Evolutionary conservation across 2,888 invertebrate species (phyloP).

Genomic region (Sussaba pulchella): DNA sequence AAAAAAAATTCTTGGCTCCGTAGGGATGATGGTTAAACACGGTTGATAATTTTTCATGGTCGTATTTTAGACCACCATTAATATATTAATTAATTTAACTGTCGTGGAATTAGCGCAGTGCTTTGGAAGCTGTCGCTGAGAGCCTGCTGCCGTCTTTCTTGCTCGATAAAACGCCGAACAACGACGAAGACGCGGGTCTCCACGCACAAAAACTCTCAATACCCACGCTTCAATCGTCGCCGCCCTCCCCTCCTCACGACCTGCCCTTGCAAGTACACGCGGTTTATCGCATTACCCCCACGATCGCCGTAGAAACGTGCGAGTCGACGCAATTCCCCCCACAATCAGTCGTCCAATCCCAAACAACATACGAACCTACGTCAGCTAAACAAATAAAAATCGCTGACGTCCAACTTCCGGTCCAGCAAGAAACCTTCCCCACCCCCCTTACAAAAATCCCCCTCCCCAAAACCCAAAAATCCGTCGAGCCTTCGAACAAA

Average conservation of each 20-base stretch:
- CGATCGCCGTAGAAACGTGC: conserved; percentile 4
- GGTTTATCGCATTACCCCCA: neutral
- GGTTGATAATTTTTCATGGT: too few species aligned
- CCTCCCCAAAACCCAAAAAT: neutral
- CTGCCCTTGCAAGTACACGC: conserved; percentile 46
- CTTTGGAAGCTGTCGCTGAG: conserved; percentile 35
- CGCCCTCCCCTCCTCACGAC: conserved; percentile 22
- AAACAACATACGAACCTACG: too few species aligned
- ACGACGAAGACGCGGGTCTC: conserved; percentile 46
- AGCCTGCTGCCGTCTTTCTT: conserved; percentile 55
- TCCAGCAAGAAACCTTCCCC: conserved; percentile 4
- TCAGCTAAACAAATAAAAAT: conserved; percentile 7
- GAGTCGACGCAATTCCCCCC: conserved; percentile 25
- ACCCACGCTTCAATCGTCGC: conserved; percentile 66
- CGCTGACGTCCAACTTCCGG: conserved; percentile 32
- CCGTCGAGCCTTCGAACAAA: conserved; percentile 15
- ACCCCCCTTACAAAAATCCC: neutral
- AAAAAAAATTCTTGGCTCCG: too few species aligned
- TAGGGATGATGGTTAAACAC: too few species aligned
- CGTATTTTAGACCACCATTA: too few species aligned
- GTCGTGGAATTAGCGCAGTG: neutral
- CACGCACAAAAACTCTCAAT: conserved; percentile 72
- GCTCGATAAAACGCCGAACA: conserved; percentile 64
- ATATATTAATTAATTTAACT: too few species aligned
- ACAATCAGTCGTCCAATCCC: conserved; percentile 29